A percentile compares a stretch with the other conserved stretches of the same genome.
Evolutionary conservation across 2,113 vertebrate genomes (phyloP).

Genomic region (Carollia perspicillata): DNA sequence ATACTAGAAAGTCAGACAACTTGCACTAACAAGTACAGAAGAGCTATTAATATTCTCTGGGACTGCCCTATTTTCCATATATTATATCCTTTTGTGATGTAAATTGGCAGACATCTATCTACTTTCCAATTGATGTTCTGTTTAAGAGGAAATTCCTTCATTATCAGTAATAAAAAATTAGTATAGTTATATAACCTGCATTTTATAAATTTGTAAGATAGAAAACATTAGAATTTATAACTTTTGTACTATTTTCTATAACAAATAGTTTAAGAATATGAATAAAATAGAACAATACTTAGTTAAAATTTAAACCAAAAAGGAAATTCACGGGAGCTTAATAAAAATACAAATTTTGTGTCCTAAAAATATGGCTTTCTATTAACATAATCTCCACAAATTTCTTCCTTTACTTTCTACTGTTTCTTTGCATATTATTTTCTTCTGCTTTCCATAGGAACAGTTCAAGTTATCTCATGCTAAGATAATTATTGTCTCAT

Average conservation of each 20-base stretch:
- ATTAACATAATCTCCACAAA: neutral
- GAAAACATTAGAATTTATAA: neutral
- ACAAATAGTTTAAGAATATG: neutral
- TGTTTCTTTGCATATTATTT: neutral
- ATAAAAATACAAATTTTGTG: slow-evolving; percentile 10
- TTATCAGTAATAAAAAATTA: neutral
- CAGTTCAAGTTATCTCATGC: neutral
- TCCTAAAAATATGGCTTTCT: neutral
- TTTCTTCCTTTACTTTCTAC: neutral
- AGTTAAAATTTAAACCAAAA: neutral
- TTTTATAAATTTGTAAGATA: neutral
- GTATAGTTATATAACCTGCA: neutral
- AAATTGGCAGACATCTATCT: neutral
- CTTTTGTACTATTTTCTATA: neutral
- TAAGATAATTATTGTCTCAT: neutral
- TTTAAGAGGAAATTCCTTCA: neutral
- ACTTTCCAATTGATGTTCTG: neutral
- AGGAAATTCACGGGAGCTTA: neutral
- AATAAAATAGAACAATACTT: neutral
- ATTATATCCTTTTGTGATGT: neutral
- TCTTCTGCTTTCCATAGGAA: slow-evolving; percentile 39
- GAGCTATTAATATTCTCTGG: neutral
- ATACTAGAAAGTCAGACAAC: neutral
- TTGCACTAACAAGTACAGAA: neutral
- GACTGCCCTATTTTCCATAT: neutral